Base-by-base conservation (phyloP, 2,888 invertebrate species). In the Conchocele bisecta region DNA sequence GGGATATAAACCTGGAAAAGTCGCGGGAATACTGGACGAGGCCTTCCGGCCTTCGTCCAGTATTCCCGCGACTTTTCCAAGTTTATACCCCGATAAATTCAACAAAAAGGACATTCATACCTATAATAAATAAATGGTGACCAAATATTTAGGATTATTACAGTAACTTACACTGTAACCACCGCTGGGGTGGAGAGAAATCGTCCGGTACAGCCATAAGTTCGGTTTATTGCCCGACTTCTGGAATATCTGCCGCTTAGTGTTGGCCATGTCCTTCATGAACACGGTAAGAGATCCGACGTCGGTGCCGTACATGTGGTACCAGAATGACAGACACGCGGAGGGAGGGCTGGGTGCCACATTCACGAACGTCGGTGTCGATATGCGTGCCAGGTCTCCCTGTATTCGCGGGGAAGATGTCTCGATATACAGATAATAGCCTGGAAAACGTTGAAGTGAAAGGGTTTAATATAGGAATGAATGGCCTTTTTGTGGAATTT, bases 331-430 rank as follows among this genome's bases (percentile, higher is more conserved):
- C 11, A 90, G 66, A 71, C 89, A 90, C 24, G 77, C 74, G 7
- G 63, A 37, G 15, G 76, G 74, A n/a, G 20, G 68, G 29, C 48
- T 17, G 50, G 61, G 56, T 35, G 58, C 15, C 11, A 57, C 56
- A 37, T 80, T 69, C n/a, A 53, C 53, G 57, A 79, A 83, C 37
- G 59, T 54, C 6, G 84, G 83, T 50, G 84, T 83, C 22, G 77
- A 71, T 20, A 88, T 72, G 26, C 93, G 89, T 0, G 94, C 93
- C 24, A 90, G 89, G 82, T 94, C 93, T 1, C 93, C 94, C 3
- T 93, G 92, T 67, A 92, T 83, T 44, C 93, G 89, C 0, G 94
- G 93, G 74, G 92, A 92, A 3, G 93, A 85, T 5, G 84, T 69
- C 59, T 86, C 87, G 26, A 86, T 84, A 69, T 84, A 87, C 37